A percentile compares a stretch with the other conserved stretches of the same genome.
Conservation (phyloP, 2,797 vertebrate species). For the Crenichthys baileyi region DNA sequence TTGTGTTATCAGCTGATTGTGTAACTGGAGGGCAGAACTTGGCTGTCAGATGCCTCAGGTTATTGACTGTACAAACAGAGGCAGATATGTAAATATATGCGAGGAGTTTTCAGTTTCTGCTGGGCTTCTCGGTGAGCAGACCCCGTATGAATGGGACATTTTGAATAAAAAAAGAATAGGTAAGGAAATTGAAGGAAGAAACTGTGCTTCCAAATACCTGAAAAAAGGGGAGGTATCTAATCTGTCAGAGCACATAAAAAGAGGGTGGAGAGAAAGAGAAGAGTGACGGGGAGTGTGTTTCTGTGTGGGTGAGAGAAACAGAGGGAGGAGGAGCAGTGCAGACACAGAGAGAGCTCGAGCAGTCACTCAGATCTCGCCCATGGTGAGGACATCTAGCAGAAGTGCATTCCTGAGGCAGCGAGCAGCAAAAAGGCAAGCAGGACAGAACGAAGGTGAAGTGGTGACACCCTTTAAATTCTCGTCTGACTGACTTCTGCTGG, state of each 20-base stretch:
- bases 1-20: constrained; percentile 80
- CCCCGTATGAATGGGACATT: constrained; percentile 11
- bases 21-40: constrained; percentile 54
- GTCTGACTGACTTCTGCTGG: constrained; percentile 59
- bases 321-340: constrained; percentile 65
- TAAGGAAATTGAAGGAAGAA: constrained; percentile 39
- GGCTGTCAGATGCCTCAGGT: constrained; percentile 47
- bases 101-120: constrained; percentile 18
- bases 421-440: constrained; percentile 39
- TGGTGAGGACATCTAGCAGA: constrained; percentile 74
- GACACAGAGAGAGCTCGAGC: constrained; percentile 55
- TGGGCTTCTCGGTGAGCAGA: background rate
- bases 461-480: constrained; percentile 53
- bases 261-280: constrained; percentile 55
- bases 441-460: constrained; percentile 27
- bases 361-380: constrained; percentile 70
- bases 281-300: constrained; percentile 71
- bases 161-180: constrained; percentile 11
- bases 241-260: constrained; percentile 66
- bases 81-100: constrained; percentile 14
- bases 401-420: constrained; percentile 76
- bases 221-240: constrained; percentile 69
- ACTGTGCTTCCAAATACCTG: constrained; percentile 72
- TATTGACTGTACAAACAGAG: constrained; percentile 36
- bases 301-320: constrained; percentile 69